phyloP scores from a whole-genome alignment of 2,113 vertebrate genomes.

The Hipposideros armiger region DNA sequence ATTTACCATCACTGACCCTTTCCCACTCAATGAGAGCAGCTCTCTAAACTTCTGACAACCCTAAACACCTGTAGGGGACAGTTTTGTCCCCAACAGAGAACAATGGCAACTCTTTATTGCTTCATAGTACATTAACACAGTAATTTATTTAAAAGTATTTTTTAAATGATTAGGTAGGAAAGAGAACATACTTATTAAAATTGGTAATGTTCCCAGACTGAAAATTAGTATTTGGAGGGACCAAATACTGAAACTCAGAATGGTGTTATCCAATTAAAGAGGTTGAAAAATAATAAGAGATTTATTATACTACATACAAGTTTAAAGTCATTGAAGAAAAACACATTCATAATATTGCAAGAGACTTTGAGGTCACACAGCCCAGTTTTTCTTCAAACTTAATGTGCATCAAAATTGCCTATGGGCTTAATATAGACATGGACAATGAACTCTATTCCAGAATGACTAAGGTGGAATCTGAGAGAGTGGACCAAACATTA shows the following conservation, averaged over 20 bases:
- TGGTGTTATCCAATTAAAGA: not conserved
- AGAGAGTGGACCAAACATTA: not conserved
- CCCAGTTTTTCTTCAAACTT: not conserved
- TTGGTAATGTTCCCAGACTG: constrained; percentile 6
- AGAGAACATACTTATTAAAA: not conserved
- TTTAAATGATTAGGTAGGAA: not conserved
- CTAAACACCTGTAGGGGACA: not conserved
- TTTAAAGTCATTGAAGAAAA: not conserved
- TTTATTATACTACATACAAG: not conserved
- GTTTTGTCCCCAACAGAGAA: not conserved
- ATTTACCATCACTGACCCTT: not conserved
- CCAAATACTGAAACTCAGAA: not conserved
- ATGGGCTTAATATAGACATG: not conserved
- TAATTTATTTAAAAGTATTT: not conserved
- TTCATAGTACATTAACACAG: not conserved
- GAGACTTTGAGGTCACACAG: not conserved
- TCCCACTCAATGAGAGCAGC: not conserved
- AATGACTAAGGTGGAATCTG: not conserved
- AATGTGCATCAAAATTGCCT: not conserved
- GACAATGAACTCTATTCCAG: not conserved
- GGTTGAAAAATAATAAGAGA: not conserved
- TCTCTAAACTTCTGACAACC: not conserved
- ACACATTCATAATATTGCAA: not conserved
- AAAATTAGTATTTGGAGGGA: not conserved
- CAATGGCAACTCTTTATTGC: not conserved